Evolutionary conservation across 2,113 vertebrate genomes (phyloP), one percentile per base, ranked within the genome.

Genomic region (Rhinopomastus cyanomelas): DNA sequence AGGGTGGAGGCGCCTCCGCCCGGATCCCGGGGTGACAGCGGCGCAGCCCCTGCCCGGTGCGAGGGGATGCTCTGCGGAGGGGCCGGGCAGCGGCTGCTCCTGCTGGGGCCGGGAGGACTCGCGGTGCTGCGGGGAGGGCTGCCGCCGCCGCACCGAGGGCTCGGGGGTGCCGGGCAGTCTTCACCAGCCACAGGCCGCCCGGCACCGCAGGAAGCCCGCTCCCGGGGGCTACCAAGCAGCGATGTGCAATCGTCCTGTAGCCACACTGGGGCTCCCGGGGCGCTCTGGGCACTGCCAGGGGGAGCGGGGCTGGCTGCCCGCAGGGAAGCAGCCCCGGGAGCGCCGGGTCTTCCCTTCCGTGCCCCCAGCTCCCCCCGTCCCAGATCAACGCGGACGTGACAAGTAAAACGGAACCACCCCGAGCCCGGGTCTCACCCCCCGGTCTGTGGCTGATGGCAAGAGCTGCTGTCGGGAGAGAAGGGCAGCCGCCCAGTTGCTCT

Each of bases 331-430:
- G 16, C 56, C 39, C 87, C 64, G 78, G 8, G 71, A 77, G 55
- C 55, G 19, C 68, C 29, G 44, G 44, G 59, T 81, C 55, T 85
- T 90, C 72, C 29, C 30, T 74, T 84, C 76, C 18, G 49, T 42
- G 59, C 61, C 68, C 39, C 51, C 21, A 21, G n/a, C n/a, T n/a
- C 26, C 55, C 61, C 57, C 80, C 80, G 14, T 39, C 55, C 60
- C 87, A 42, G 56, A 78, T 64, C 71, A 18, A 27, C 2, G 51
- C 51, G 65, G 80, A 64, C 61, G 37, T 72, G 59, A 92, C 79
- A 81, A 77, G 90, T 64, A 73, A 85, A 87, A 74, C 69, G 80
- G 87, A 88, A 94, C 69, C 77, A 69, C 65, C 79, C 85, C 56
- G 39, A 74, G 30, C 32, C 19, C 22, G 82, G 49, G 69, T 68